phyloP scores from a whole-genome alignment of 2,113 vertebrate species.

The Manacus vitellinus region DNA sequence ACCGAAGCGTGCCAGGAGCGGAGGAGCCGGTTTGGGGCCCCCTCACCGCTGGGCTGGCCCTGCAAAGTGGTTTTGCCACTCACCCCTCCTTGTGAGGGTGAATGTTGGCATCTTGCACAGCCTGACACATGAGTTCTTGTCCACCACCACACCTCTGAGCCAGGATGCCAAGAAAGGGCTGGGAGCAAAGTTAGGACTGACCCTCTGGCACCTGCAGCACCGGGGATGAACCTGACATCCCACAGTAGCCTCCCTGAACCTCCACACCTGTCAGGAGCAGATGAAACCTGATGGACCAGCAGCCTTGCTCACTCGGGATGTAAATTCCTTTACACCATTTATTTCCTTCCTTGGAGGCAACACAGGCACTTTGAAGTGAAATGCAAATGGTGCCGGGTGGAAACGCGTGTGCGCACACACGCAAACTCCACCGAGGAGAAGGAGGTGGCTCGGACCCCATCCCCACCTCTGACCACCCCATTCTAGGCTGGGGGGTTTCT shows the following conservation, averaged over 20 bases:
- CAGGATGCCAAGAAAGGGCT: not conserved
- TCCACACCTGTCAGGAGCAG: not conserved
- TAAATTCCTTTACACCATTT: slow-evolving; percentile 16
- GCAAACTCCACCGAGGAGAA: not conserved
- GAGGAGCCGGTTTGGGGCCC: not conserved
- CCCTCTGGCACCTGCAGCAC: not conserved
- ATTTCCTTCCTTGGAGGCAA: not conserved
- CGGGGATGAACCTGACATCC: not conserved
- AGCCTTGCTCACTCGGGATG: not conserved
- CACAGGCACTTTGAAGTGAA: not conserved
- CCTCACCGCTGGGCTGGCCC: accelerated
- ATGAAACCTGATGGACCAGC: not conserved
- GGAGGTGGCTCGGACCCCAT: not conserved
- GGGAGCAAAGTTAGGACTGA: not conserved
- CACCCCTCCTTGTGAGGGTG: not conserved
- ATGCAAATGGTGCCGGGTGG: not conserved
- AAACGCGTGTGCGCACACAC: accelerated
- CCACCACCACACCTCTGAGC: accelerated
- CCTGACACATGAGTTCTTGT: accelerated
- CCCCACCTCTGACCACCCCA: accelerated
- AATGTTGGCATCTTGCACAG: not conserved
- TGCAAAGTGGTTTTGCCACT: not conserved
- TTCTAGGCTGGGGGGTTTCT: not conserved
- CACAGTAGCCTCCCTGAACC: not conserved
- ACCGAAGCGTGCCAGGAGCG: not conserved